Conservation (phyloP, 2,888 invertebrate genomes). For the Ephialtes manifestator region DNA sequence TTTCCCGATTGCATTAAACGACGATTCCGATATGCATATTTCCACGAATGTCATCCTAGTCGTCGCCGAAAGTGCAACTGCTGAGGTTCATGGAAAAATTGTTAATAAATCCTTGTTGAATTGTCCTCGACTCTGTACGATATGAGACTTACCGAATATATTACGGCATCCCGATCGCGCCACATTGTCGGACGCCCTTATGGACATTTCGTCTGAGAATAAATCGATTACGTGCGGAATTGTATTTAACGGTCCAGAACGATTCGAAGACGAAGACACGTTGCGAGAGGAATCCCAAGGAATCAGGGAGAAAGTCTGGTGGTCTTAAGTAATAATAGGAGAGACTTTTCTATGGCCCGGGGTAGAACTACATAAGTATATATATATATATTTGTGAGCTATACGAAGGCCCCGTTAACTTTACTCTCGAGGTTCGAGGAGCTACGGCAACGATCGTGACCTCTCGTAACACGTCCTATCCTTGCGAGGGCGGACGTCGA, state of each 20-base stretch:
- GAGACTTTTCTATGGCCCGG: constrained; percentile 62
- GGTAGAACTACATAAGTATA: constrained; percentile 42
- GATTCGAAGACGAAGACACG: constrained; percentile 53
- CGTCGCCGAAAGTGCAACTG: background rate
- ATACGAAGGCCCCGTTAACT: constrained; percentile 45
- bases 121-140: background rate
- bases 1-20: constrained; percentile 47
- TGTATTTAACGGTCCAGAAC: constrained; percentile 61
- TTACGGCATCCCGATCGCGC: background rate
- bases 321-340: constrained; percentile 69
- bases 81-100: background rate
- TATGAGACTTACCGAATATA: constrained; percentile 8
- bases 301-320: constrained; percentile 71
- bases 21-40: constrained; percentile 39
- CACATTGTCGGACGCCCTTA: background rate
- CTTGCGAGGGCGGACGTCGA: constrained; percentile 28
- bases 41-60: constrained; percentile 22
- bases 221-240: constrained; percentile 67
- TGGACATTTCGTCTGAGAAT: constrained; percentile 37
- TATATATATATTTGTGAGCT: constrained; percentile 13
- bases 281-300: constrained; percentile 65
- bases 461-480: constrained; percentile 52
- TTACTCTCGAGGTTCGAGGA: constrained; percentile 55
- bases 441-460: constrained; percentile 65
- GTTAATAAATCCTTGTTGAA: background rate